Evolutionary conservation across 2,888 invertebrate species (phyloP).

Genomic region (Baronia brevicornis): DNA sequence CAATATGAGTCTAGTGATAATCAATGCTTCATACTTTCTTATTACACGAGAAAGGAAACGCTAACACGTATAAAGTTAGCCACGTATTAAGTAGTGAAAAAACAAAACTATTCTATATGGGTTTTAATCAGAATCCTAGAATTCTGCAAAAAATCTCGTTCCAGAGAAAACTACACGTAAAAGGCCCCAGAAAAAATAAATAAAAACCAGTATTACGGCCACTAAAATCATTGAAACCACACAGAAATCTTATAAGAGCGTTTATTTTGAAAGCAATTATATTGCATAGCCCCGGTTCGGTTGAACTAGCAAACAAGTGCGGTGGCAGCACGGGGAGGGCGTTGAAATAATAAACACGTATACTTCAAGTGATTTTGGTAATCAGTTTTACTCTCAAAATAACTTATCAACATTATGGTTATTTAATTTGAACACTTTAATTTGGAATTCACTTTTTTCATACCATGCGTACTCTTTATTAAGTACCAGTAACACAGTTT

Average conservation of each 20-base stretch:
- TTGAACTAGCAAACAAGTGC: constrained; percentile 12
- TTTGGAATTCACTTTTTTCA: too few relatives aligned
- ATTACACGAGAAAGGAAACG: not conserved
- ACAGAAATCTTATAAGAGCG: constrained; percentile 43
- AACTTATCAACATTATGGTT: too few relatives aligned
- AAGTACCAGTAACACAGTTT: too few relatives aligned
- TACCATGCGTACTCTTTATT: too few relatives aligned
- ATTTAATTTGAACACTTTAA: too few relatives aligned
- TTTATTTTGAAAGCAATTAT: constrained; percentile 46
- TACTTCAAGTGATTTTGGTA: too few relatives aligned
- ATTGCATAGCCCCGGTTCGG: constrained; percentile 21
- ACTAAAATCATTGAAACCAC: constrained; percentile 35
- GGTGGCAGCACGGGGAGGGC: constrained; percentile 10
- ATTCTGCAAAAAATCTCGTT: too few relatives aligned
- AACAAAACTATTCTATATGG: constrained; percentile 12
- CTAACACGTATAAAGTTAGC: too few relatives aligned
- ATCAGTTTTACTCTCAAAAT: too few relatives aligned
- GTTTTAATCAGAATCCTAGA: too few relatives aligned
- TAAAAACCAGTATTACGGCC: constrained; percentile 39
- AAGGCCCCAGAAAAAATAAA: constrained; percentile 37
- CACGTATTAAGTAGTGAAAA: too few relatives aligned
- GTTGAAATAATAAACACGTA: constrained; percentile 19
- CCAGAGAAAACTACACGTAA: constrained; percentile 29
- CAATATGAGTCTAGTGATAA: too few relatives aligned
- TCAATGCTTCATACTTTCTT: not conserved